phyloP scores from a whole-genome alignment of 2,797 vertebrate genomes.

The Heliangelus exortis region DNA sequence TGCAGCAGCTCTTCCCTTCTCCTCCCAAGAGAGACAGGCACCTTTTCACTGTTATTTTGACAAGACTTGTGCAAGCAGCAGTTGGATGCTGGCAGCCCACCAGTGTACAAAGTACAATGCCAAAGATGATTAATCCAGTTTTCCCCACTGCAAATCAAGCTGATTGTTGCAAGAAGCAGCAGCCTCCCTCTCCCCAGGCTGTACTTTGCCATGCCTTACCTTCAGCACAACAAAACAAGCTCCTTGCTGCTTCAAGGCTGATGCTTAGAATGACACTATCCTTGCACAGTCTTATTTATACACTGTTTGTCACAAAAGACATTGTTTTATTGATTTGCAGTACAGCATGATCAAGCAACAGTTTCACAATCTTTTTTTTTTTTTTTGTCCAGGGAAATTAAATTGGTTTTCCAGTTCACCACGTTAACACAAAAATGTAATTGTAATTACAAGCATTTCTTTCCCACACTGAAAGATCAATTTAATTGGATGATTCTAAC shows the following conservation, averaged over 20 bases:
- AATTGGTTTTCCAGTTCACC: conserved; percentile 61
- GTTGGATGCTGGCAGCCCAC: conserved; percentile 57
- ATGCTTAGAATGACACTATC: background rate
- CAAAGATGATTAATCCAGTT: conserved; percentile 30
- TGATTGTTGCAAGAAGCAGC: background rate
- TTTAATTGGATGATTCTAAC: conserved; percentile 45
- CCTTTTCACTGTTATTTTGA: background rate
- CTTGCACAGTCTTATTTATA: conserved; percentile 13
- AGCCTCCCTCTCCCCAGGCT: background rate
- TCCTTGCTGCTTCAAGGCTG: background rate
- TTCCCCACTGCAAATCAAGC: conserved; percentile 20
- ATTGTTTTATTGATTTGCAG: conserved; percentile 37
- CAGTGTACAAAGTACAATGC: conserved; percentile 33
- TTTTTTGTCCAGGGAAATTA: background rate
- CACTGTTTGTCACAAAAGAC: background rate
- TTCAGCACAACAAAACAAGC: background rate
- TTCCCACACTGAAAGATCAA: background rate
- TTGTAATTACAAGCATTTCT: conserved; percentile 55
- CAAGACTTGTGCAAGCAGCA: background rate
- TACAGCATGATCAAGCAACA: conserved; percentile 30
- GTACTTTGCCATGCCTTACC: background rate
- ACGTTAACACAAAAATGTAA: conserved; percentile 9
- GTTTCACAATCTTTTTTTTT: conserved; percentile 8
- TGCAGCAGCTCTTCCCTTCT: conserved; percentile 13
- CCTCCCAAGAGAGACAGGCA: background rate